These are phyloP conservation scores for Onchidella celtica DNA, from an alignment of 2,888 invertebrate species.

Conservation along the genomic window DNA sequence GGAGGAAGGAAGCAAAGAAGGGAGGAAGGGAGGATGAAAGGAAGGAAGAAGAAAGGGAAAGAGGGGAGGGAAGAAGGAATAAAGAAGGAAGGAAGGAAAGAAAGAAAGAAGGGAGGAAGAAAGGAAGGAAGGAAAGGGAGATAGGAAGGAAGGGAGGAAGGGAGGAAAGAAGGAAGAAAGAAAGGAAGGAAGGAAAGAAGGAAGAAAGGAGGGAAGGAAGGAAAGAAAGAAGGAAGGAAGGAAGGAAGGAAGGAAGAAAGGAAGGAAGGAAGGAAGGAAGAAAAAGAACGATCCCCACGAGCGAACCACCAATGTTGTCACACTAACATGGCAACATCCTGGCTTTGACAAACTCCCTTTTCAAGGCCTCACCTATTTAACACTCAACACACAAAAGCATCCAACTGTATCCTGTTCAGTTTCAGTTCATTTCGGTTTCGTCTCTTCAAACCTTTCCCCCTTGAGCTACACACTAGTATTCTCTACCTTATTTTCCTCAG, in stretches of 20 bases:
- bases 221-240: constrained; percentile 4
- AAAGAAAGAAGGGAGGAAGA: background rate
- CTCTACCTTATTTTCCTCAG: too few species aligned
- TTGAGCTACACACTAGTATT: too few species aligned
- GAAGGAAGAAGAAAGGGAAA: background rate
- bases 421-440: too few species aligned
- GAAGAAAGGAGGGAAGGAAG: too few species aligned
- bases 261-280: background rate
- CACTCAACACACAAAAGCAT: too few species aligned
- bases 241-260: background rate
- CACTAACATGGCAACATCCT: too few species aligned
- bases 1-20: background rate
- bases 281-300: background rate
- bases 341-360: too few species aligned
- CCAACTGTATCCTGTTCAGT: too few species aligned
- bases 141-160: background rate
- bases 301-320: too few species aligned
- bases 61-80: too few species aligned
- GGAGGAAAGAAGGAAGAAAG: background rate
- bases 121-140: background rate
- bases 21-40: background rate
- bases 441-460: too few species aligned
- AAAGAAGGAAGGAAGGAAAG: background rate
- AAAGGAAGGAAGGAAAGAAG: background rate
- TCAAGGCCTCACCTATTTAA: too few species aligned